These are phyloP conservation scores for Orchestia grillus DNA, from an alignment of 1,140 invertebrate genomes.

Conservation along the genomic window DNA sequence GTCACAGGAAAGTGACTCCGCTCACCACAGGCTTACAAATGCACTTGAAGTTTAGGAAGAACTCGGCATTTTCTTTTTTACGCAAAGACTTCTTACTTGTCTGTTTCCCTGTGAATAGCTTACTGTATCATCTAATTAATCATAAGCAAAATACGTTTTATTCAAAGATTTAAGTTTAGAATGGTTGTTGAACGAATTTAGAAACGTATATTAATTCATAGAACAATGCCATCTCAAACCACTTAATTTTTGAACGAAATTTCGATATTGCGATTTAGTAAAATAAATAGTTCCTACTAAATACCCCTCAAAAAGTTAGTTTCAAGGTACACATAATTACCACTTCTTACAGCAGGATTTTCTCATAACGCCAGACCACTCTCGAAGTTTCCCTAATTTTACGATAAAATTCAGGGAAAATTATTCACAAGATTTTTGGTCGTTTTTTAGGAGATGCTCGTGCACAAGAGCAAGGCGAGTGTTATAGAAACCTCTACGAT, in stretches of 20 bases:
- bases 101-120: not conserved
- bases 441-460: no score
- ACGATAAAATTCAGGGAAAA: not conserved
- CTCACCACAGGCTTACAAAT: not conserved
- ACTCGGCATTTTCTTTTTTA: not conserved
- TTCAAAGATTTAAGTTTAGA: not conserved
- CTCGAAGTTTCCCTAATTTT: not conserved
- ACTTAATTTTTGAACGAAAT: not conserved
- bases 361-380: not conserved
- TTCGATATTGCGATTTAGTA: no score
- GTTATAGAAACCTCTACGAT: no score
- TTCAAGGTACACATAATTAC: not conserved
- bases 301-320: not conserved
- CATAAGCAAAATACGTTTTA: not conserved
- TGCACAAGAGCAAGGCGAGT: no score
- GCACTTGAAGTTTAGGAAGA: not conserved
- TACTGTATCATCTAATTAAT: not conserved
- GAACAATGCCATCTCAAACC: not conserved
- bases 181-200: not conserved
- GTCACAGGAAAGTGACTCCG: not conserved
- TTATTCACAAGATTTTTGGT: no score
- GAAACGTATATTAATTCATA: not conserved
- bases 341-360: not conserved
- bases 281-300: not conserved
- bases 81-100: not conserved